Percentiles rank a stretch among this genome's conserved stretches.
These are phyloP conservation scores for Drosophila neonasuta DNA, from an alignment of 2,888 invertebrate genomes.

Conservation along the genomic window DNA sequence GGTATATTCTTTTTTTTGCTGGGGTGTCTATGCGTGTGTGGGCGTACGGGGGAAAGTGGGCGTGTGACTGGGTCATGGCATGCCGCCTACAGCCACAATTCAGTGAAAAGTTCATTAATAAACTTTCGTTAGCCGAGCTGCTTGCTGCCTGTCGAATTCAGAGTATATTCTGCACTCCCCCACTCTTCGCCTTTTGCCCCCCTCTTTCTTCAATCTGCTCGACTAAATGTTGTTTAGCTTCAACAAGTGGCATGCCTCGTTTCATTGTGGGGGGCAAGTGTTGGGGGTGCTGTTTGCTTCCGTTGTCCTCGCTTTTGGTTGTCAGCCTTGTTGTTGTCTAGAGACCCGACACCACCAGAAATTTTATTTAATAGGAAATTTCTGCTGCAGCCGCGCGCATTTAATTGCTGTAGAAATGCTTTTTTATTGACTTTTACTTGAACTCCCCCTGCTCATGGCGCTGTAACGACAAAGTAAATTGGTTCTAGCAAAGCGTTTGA, in stretches of 20 bases:
- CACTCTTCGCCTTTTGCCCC: not conserved
- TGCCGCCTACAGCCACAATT: conserved; percentile 36
- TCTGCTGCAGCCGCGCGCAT: conserved; percentile 61
- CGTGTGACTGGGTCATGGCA: conserved; percentile 49
- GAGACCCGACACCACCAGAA: conserved; percentile 64
- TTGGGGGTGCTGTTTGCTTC: conserved; percentile 8
- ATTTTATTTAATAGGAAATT: conserved; percentile 70
- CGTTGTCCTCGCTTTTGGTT: conserved; percentile 24
- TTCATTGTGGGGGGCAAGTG: not conserved
- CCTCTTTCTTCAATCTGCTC: not conserved
- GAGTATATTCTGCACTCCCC: conserved; percentile 20
- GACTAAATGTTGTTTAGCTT: conserved; percentile 54
- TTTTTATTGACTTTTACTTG: conserved; percentile 74
- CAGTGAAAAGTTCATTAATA: conserved; percentile 72
- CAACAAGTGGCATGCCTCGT: conserved; percentile 69
- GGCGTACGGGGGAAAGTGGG: conserved; percentile 14
- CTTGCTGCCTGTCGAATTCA: conserved; percentile 67
- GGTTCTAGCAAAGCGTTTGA: not conserved
- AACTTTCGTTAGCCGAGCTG: conserved; percentile 60
- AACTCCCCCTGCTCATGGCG: conserved; percentile 48
- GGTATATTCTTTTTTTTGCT: too few relatives aligned
- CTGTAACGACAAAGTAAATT: conserved; percentile 8
- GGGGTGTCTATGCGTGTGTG: conserved; percentile 3
- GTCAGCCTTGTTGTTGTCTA: conserved; percentile 44
- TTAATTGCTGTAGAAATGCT: conserved; percentile 72